phyloP scores from a whole-genome alignment of 2,113 vertebrate genomes.

The Arizona elegans region DNA sequence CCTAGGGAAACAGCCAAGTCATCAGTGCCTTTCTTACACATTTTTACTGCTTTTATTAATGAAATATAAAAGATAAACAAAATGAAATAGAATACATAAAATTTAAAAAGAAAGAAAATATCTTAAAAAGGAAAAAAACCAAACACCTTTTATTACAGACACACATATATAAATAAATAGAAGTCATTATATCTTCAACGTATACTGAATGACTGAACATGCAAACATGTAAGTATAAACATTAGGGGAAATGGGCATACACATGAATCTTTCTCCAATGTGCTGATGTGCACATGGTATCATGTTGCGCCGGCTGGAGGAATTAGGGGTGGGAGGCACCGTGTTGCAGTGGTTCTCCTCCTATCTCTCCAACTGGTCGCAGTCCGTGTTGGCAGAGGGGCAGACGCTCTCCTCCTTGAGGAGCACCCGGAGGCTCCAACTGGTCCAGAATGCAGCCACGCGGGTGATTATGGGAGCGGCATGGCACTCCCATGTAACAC shows the following conservation, averaged over 20 bases:
- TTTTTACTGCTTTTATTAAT: background rate
- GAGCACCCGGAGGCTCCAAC: too few relatives aligned
- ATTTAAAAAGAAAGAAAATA: background rate
- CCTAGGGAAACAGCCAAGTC: background rate
- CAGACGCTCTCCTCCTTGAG: too few relatives aligned
- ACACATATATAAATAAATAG: background rate
- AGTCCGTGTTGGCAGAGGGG: too few relatives aligned
- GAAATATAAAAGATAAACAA: background rate
- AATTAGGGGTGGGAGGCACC: too few relatives aligned
- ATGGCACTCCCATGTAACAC: too few relatives aligned
- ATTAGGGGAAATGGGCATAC: background rate
- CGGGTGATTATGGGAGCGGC: too few relatives aligned
- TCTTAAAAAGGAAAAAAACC: background rate
- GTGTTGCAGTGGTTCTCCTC: too few relatives aligned
- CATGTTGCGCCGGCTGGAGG: too few relatives aligned
- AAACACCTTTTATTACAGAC: background rate
- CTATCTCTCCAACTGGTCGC: too few relatives aligned
- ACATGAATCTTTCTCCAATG: background rate
- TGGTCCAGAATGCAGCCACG: too few relatives aligned
- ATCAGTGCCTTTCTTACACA: background rate
- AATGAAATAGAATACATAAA: background rate
- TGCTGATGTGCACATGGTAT: background rate
- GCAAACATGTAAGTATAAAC: background rate
- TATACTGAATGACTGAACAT: background rate
- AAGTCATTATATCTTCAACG: background rate